Conservation (phyloP, 2,888 invertebrate genomes). For the Phyllotreta striolata region DNA sequence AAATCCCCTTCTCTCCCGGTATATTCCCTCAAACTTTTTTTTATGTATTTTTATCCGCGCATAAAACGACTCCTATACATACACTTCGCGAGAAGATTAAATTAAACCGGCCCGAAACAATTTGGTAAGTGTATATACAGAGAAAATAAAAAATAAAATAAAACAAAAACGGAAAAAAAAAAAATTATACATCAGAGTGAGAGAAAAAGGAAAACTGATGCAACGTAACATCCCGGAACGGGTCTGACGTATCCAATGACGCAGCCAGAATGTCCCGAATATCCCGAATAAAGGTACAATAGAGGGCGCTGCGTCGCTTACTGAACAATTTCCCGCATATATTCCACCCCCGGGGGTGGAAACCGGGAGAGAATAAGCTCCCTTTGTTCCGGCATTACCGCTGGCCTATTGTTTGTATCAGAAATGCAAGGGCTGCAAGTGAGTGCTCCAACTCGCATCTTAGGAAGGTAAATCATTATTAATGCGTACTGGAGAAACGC, state of each 20-base stretch:
- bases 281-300: conserved; percentile 22
- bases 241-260: conserved; percentile 32
- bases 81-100: too few relatives aligned
- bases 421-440: conserved; percentile 31
- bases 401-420: conserved; percentile 38
- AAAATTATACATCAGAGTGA: neutral
- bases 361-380: conserved; percentile 30
- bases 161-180: too few relatives aligned
- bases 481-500: neutral
- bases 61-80: too few relatives aligned
- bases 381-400: conserved; percentile 37
- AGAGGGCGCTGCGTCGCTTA: conserved; percentile 24
- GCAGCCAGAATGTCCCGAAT: conserved; percentile 23
- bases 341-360: conserved; percentile 9
- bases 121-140: too few relatives aligned
- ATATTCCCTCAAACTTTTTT: neutral
- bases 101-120: too few relatives aligned
- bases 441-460: conserved; percentile 27
- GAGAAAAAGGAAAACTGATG: conserved; percentile 28
- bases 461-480: conserved; percentile 24
- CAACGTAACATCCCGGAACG: conserved; percentile 28
- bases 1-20: conserved; percentile 15
- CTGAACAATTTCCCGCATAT: conserved; percentile 24
- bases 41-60: too few relatives aligned
- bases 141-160: too few relatives aligned